These are phyloP conservation scores for Gouania willdenowi DNA, from an alignment of 2,797 vertebrate genomes.

Conservation along the genomic window DNA sequence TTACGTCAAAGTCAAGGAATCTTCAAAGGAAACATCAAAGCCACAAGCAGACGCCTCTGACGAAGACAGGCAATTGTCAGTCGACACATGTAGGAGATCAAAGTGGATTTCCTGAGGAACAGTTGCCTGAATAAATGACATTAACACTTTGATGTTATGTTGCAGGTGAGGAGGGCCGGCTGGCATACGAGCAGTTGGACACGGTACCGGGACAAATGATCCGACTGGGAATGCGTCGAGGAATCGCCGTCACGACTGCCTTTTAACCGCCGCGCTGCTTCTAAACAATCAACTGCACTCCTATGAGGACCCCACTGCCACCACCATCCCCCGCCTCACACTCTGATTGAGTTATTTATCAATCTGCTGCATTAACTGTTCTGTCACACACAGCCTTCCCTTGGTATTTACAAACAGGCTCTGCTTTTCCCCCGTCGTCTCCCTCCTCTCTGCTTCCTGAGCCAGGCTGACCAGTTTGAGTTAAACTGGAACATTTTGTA, in stretches of 20 bases:
- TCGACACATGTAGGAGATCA: too few relatives aligned
- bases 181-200: slow-evolving; percentile 93
- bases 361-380: slow-evolving; percentile 11
- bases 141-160: too few relatives aligned
- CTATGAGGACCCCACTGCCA: slow-evolving; percentile 8
- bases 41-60: too few relatives aligned
- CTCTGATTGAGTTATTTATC: slow-evolving; percentile 18
- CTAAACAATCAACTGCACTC: background rate
- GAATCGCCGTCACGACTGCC: slow-evolving; percentile 86
- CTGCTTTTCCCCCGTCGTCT: background rate
- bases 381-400: slow-evolving; percentile 32
- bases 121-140: too few relatives aligned
- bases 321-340: slow-evolving; percentile 17
- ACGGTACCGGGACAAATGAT: slow-evolving; percentile 84
- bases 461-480: slow-evolving; percentile 38
- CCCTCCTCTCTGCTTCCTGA: slow-evolving; percentile 48
- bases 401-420: slow-evolving; percentile 4
- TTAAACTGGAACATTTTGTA: slow-evolving; percentile 22
- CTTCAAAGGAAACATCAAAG: too few relatives aligned
- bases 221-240: slow-evolving; percentile 75
- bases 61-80: too few relatives aligned
- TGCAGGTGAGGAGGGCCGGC: slow-evolving; percentile 89
- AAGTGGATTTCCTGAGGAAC: too few relatives aligned
- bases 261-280: slow-evolving; percentile 71
- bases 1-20: too few relatives aligned